Conservation (phyloP, 2,888 invertebrate species). For the Thymelicus lineola region DNA sequence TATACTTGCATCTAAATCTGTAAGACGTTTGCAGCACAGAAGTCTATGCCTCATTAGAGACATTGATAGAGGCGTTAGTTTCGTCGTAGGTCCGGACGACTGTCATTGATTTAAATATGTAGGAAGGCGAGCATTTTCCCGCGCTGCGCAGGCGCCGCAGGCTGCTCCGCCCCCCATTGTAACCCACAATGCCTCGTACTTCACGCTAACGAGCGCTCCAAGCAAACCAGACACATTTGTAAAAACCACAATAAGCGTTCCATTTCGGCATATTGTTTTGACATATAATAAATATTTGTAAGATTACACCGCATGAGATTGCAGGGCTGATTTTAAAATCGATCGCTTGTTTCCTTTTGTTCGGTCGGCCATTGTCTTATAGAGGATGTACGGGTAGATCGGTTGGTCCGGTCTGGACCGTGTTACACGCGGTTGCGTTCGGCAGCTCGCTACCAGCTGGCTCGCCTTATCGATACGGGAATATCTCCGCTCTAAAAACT, state of each 20-base stretch:
- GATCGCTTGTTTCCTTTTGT: slow-evolving; percentile 66
- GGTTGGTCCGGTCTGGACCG: slow-evolving; percentile 63
- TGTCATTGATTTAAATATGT: slow-evolving; percentile 72
- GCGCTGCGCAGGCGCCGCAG: slow-evolving; percentile 65
- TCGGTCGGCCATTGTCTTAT: slow-evolving; percentile 63
- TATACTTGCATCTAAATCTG: too few species aligned
- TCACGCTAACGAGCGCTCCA: slow-evolving; percentile 83
- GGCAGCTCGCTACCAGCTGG: slow-evolving; percentile 63
- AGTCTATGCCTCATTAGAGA: background rate
- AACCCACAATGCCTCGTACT: slow-evolving; percentile 80
- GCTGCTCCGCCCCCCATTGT: slow-evolving; percentile 79
- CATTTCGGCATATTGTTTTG: slow-evolving; percentile 85
- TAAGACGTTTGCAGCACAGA: background rate
- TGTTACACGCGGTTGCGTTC: slow-evolving; percentile 80
- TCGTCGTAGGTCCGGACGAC: slow-evolving; percentile 37
- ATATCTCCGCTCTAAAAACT: slow-evolving; percentile 35
- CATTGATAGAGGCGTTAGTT: background rate
- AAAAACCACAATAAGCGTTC: slow-evolving; percentile 82
- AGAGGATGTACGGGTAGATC: slow-evolving; percentile 43
- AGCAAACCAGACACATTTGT: slow-evolving; percentile 82
- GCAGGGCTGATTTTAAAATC: slow-evolving; percentile 70
- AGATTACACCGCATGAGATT: slow-evolving; percentile 78
- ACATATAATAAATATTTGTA: slow-evolving; percentile 85
- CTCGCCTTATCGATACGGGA: slow-evolving; percentile 40
- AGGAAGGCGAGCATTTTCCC: slow-evolving; percentile 60